These are phyloP conservation scores for Tenrec ecaudatus DNA, from an alignment of 2,113 vertebrate genomes.

Conservation along the genomic window DNA sequence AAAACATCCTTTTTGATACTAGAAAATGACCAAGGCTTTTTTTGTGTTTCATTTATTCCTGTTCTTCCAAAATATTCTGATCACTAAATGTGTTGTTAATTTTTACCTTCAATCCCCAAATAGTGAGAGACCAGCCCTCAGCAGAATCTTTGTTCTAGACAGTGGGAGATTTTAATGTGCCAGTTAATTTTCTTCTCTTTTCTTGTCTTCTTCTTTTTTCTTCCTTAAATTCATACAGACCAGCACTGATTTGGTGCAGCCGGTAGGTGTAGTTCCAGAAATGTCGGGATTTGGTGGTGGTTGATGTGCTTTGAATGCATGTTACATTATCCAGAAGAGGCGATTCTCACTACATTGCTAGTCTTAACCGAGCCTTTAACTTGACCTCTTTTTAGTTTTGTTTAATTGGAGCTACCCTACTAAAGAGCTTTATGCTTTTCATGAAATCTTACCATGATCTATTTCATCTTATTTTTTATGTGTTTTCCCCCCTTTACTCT, in stretches of 20 bases:
- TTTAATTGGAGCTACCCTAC: slow-evolving; percentile 71
- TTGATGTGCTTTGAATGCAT: slow-evolving; percentile 46
- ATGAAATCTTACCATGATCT: slow-evolving; percentile 85
- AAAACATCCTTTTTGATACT: background rate
- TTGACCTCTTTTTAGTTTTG: slow-evolving; percentile 74
- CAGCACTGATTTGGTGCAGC: slow-evolving; percentile 90
- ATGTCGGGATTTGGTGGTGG: background rate
- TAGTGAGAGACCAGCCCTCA: background rate
- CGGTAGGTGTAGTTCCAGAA: slow-evolving; percentile 90
- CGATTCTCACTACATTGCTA: slow-evolving; percentile 66
- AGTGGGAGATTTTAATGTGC: background rate
- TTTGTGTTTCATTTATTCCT: background rate
- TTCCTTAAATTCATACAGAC: slow-evolving; percentile 85
- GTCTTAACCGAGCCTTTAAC: slow-evolving; percentile 64
- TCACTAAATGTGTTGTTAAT: background rate
- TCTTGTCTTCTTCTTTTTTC: slow-evolving; percentile 61
- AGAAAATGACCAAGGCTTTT: background rate
- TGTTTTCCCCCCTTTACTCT: slow-evolving; percentile 86
- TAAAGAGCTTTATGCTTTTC: slow-evolving; percentile 85
- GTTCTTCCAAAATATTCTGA: background rate
- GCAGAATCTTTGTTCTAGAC: background rate
- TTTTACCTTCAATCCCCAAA: slow-evolving; percentile 6
- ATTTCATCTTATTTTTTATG: slow-evolving; percentile 88
- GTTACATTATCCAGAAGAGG: slow-evolving; percentile 62
- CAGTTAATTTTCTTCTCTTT: slow-evolving; percentile 47